Percentiles rank a stretch among this genome's conserved stretches.
These are phyloP conservation scores for Sterrhoptilus dennistouni DNA, from an alignment of 2,113 vertebrate species.

Conservation along the genomic window DNA sequence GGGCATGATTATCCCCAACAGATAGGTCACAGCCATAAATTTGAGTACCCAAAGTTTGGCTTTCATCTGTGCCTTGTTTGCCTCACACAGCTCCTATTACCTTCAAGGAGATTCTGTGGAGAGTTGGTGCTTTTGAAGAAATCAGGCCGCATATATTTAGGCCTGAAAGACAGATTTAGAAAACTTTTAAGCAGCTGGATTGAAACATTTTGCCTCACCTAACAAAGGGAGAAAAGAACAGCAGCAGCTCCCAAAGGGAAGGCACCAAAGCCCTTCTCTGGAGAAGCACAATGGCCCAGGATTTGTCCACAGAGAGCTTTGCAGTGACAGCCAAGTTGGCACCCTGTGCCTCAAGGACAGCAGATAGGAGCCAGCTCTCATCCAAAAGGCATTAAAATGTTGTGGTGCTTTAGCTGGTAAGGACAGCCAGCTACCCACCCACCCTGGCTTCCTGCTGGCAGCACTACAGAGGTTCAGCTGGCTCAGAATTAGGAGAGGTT, in stretches of 20 bases:
- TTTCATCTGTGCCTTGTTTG: not conserved
- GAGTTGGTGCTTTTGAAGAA: not conserved
- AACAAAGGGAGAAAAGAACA: not conserved
- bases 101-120: not conserved
- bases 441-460: not conserved
- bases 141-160: constrained; percentile 19
- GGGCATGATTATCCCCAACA: not conserved
- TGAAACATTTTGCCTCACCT: not conserved
- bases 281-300: not conserved
- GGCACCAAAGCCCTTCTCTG: not conserved
- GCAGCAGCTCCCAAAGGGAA: not conserved
- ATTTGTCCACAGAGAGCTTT: not conserved
- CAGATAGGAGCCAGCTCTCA: not conserved
- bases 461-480: not conserved
- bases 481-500: not conserved
- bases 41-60: not conserved
- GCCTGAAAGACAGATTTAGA: constrained; percentile 1
- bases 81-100: not conserved
- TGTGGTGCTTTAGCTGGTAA: not conserved
- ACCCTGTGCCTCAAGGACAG: not conserved
- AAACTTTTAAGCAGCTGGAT: constrained; percentile 1
- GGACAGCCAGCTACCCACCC: not conserved
- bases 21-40: not conserved
- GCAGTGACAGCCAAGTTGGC: not conserved
- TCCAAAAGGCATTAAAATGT: not conserved